Conservation (phyloP, 2,888 invertebrate species). For the Torymus tubicola region DNA sequence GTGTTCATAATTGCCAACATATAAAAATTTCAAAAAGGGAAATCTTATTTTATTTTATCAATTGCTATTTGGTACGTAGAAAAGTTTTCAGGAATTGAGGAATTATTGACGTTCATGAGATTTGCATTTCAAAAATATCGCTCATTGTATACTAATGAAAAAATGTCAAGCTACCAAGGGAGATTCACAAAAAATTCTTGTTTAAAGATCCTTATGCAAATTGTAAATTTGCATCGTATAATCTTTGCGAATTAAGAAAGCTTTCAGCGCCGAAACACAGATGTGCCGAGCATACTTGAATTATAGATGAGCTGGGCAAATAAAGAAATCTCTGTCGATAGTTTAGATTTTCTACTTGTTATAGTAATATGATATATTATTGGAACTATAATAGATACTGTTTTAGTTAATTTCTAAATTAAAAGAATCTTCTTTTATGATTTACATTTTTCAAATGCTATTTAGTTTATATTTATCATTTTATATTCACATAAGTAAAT, state of each 20-base stretch:
- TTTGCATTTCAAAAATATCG: slow-evolving; percentile 39
- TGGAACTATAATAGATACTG: too few species aligned
- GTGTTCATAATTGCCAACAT: not conserved
- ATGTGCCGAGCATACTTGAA: slow-evolving; percentile 40
- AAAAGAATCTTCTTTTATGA: too few species aligned
- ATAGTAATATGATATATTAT: too few species aligned
- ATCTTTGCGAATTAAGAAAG: slow-evolving; percentile 52
- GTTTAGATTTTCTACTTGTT: too few species aligned
- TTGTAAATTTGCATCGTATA: slow-evolving; percentile 54
- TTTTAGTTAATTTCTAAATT: too few species aligned
- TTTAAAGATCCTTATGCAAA: slow-evolving; percentile 52
- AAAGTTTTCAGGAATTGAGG: not conserved
- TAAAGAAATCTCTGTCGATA: slow-evolving; percentile 10
- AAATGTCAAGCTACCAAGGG: not conserved
- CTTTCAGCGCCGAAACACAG: slow-evolving; percentile 29
- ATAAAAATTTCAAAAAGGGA: too few species aligned
- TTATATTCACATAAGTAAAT: too few species aligned
- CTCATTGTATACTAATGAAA: slow-evolving; percentile 50
- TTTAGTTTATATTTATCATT: too few species aligned
- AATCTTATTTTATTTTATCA: too few species aligned
- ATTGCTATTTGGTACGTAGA: too few species aligned
- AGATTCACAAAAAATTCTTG: slow-evolving; percentile 19
- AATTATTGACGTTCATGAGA: slow-evolving; percentile 28
- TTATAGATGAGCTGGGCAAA: slow-evolving; percentile 45
- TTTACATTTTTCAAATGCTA: too few species aligned